Evolutionary conservation across 2,113 vertebrate species (phyloP).

Genomic region (Microtus richardsoni): DNA sequence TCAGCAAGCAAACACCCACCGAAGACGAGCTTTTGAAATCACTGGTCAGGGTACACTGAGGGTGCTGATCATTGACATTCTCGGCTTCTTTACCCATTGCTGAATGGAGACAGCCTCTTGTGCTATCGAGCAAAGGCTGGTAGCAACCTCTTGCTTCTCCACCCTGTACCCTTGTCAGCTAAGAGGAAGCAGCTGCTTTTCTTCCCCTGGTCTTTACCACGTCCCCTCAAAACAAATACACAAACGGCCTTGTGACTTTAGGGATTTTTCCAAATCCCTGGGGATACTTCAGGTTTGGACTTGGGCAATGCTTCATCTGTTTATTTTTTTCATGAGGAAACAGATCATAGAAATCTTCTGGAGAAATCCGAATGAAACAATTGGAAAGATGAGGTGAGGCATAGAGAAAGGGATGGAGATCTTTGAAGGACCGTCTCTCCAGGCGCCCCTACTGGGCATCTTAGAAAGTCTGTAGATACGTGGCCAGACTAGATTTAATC

Average conservation of each 20-base stretch:
- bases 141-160: background rate
- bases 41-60: background rate
- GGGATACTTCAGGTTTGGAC: background rate
- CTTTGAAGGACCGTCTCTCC: background rate
- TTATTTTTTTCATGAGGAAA: slow-evolving; percentile 30
- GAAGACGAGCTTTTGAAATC: background rate
- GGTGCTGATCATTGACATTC: background rate
- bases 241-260: background rate
- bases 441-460: too few species aligned
- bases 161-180: background rate
- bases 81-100: background rate
- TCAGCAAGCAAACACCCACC: background rate
- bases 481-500: background rate
- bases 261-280: background rate
- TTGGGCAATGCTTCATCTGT: background rate
- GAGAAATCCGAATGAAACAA: background rate
- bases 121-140: background rate
- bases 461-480: background rate
- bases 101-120: slow-evolving; percentile 8
- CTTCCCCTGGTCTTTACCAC: background rate
- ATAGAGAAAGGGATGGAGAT: background rate
- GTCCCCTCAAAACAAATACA: background rate
- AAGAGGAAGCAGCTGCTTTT: background rate
- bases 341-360: background rate
- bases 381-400: background rate